phyloP scores from a whole-genome alignment of 1,140 invertebrate genomes.

The Rhyzopertha dominica region DNA sequence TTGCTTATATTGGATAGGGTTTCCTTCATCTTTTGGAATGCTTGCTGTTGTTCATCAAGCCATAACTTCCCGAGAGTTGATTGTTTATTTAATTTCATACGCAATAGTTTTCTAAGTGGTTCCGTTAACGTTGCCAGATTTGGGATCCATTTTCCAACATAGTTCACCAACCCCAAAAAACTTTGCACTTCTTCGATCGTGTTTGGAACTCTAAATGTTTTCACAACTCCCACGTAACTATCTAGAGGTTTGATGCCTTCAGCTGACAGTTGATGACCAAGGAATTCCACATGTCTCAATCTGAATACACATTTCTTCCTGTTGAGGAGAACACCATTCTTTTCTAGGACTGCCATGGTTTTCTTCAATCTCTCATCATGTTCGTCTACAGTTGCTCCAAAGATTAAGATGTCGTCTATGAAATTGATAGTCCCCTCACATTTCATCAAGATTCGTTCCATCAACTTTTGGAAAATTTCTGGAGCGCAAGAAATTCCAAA shows the following conservation, averaged over 20 bases:
- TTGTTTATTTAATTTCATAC: constrained; percentile 14
- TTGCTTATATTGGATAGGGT: constrained; percentile 16
- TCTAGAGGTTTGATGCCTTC: constrained; percentile 25
- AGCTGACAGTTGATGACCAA: constrained; percentile 32
- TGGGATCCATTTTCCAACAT: constrained; percentile 35
- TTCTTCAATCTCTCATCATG: constrained; percentile 30
- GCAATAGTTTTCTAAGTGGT: constrained; percentile 29
- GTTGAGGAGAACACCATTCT: constrained; percentile 27
- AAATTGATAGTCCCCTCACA: constrained; percentile 29
- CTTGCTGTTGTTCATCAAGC: background rate
- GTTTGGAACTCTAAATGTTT: constrained; percentile 12
- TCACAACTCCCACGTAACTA: too few species aligned
- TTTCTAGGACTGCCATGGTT: constrained; percentile 26
- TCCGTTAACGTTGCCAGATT: constrained; percentile 33
- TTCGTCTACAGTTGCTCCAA: constrained; percentile 25
- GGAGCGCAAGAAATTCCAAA: constrained; percentile 34
- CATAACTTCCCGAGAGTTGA: background rate
- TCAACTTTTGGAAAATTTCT: constrained; percentile 41
- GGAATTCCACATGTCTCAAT: constrained; percentile 28
- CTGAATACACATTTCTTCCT: constrained; percentile 31
- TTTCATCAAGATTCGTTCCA: constrained; percentile 33
- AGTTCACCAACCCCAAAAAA: constrained; percentile 25
- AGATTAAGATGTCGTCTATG: constrained; percentile 43
- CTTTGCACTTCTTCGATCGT: constrained; percentile 26
- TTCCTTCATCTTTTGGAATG: constrained; percentile 9